These are phyloP conservation scores for Troglohyphantes excavatus DNA, from an alignment of 2,888 invertebrate species.

Conservation along the genomic window DNA sequence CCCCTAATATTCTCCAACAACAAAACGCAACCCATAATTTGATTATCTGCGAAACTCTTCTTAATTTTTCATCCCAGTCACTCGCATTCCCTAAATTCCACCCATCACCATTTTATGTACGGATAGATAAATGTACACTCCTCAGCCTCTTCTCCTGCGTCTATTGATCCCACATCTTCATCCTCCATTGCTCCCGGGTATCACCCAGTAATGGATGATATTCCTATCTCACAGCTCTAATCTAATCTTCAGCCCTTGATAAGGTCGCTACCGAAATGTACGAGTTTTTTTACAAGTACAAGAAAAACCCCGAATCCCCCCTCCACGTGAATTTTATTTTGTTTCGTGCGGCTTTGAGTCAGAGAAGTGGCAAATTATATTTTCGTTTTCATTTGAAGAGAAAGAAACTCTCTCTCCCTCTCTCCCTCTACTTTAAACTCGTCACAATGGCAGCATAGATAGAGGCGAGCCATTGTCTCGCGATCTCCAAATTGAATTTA, in stretches of 20 bases:
- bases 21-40: conserved; percentile 42
- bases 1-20: conserved; percentile 12
- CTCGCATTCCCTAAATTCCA: not conserved
- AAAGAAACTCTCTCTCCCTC: not conserved
- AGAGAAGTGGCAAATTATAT: conserved; percentile 50
- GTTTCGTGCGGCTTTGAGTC: not conserved
- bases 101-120: not conserved
- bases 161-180: conserved; percentile 38
- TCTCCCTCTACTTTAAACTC: too few relatives aligned
- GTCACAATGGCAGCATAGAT: not conserved
- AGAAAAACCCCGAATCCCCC: not conserved
- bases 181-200: conserved; percentile 21
- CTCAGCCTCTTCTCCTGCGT: not conserved
- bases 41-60: conserved; percentile 24
- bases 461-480: not conserved
- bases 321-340: conserved; percentile 5
- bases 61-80: conserved; percentile 43
- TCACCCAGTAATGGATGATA: conserved; percentile 40
- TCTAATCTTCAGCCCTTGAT: conserved; percentile 46
- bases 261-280: conserved; percentile 36
- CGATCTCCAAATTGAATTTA: conserved; percentile 31
- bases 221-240: conserved; percentile 39
- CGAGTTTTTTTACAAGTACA: conserved; percentile 18
- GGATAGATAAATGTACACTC: conserved; percentile 22
- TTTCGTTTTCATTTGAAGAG: conserved; percentile 51